Base-by-base conservation (phyloP, 2,797 vertebrate species). In the Cyprinella venusta region DNA sequence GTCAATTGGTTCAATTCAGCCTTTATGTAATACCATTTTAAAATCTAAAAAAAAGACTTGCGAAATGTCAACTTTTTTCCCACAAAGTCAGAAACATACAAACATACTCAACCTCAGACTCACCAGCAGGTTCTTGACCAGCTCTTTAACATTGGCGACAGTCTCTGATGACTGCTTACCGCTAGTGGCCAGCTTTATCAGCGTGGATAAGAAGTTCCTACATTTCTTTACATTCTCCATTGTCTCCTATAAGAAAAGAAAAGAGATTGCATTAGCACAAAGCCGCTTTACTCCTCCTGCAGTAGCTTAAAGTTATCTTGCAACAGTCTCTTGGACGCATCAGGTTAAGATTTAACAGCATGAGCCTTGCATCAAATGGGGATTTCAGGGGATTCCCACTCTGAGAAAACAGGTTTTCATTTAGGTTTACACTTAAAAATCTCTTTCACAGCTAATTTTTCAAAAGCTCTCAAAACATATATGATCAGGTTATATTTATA, bases 221-320 rank as follows among this genome's bases (percentile, higher is more conserved):
- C 98, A 99, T 91, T 99, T 99, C 93, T 98, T 99, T 93, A 99
- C 98, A 92, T 99, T 99, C 93, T 99, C 98, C 95, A 99, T 96
- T 2, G 97, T 99, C 93, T 99, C 98, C 98, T 99, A 86, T 18
- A 80, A 88, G 1, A 84, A 72, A 59, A 81, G 5, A 86, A 74
- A 63, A 67, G 24, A 5, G n/a, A 65, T n/a, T 50, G 38, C 24
- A 63, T 83, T 70, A 45, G 42, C 12, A 64, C 38, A 42, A 54
- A 4, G 9, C 10, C 56, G 24, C 8, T 77, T 64, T 48, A 52
- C 13, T 24, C 64, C 72, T 59, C 9, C 36, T 16, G n/a, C n/a
- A 56, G 38, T 4, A 54, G 64, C 77, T 69, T 67, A 40, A 26
- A 33, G 8, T 24, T 24, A 18, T 63, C 68, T 63, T 26, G 30